phyloP scores from a whole-genome alignment of 2,797 vertebrate genomes.

The Distichodus sexfasciatus region DNA sequence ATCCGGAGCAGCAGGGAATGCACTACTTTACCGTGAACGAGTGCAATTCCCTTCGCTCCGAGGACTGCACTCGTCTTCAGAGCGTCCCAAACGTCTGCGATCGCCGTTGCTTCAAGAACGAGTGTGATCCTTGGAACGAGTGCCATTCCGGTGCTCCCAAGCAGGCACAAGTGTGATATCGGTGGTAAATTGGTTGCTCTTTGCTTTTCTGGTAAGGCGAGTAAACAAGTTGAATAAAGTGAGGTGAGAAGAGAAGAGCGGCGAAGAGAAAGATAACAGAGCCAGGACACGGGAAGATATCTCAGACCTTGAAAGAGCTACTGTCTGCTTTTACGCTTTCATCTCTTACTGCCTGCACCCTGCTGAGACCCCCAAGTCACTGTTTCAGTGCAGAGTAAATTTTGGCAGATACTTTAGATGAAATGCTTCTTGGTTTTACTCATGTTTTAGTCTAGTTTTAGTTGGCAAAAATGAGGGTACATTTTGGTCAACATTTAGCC shows the following conservation, averaged over 20 bases:
- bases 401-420: too few species aligned
- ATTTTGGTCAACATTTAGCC: too few species aligned
- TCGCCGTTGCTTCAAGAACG: too few species aligned
- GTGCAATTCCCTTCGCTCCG: neutral
- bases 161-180: conserved; percentile 8
- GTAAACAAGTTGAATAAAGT: conserved; percentile 31
- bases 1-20: neutral
- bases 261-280: conserved; percentile 7
- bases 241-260: conserved; percentile 8
- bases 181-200: conserved; percentile 32
- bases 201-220: conserved; percentile 18
- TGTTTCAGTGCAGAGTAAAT: neutral
- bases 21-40: too few species aligned
- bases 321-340: conserved; percentile 9
- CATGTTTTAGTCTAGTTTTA: too few species aligned
- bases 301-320: conserved; percentile 18
- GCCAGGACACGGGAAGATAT: conserved; percentile 25
- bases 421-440: too few species aligned
- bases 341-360: conserved; percentile 14
- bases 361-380: neutral
- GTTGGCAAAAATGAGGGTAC: too few species aligned
- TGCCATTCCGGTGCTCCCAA: conserved; percentile 10
- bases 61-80: too few species aligned
- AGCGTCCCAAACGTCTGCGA: too few species aligned
- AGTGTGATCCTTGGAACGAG: conserved; percentile 25